Conservation (phyloP, 2,113 vertebrate species). For the Lepidothrix coronata region DNA sequence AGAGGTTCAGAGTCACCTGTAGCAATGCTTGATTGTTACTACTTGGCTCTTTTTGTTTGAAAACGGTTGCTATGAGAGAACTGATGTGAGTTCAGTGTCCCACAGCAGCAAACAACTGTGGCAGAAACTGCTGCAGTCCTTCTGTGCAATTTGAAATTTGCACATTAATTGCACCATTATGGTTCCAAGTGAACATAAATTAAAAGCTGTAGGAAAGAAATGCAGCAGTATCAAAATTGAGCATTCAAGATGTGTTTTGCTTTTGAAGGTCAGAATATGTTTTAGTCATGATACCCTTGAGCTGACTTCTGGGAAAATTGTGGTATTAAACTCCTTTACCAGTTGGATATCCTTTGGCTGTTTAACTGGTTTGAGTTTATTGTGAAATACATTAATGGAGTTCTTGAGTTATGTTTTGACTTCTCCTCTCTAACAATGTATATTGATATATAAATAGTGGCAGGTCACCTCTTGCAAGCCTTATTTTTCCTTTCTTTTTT, state of each 20-base stretch:
- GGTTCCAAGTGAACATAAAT: background rate
- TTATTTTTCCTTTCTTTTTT: background rate
- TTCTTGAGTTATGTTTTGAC: slow-evolving; percentile 39
- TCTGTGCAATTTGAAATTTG: background rate
- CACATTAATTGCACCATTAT: background rate
- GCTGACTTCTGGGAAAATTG: background rate
- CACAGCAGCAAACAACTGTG: background rate
- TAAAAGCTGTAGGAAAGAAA: background rate
- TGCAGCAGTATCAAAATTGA: background rate
- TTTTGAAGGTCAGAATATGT: background rate
- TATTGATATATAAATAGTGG: slow-evolving; percentile 37
- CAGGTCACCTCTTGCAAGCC: background rate
- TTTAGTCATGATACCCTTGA: background rate
- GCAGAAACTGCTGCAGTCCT: background rate
- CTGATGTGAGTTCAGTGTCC: background rate
- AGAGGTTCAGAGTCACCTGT: background rate
- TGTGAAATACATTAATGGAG: background rate
- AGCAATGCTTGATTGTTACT: background rate
- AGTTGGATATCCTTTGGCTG: background rate
- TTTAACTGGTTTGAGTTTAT: slow-evolving; percentile 33
- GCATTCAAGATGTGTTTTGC: background rate
- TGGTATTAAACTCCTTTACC: background rate
- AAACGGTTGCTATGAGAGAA: background rate
- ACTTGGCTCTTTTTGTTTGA: slow-evolving; percentile 31
- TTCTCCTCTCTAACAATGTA: background rate